Conservation (phyloP, 2,888 invertebrate species). For the Yponomeuta sedellus region DNA sequence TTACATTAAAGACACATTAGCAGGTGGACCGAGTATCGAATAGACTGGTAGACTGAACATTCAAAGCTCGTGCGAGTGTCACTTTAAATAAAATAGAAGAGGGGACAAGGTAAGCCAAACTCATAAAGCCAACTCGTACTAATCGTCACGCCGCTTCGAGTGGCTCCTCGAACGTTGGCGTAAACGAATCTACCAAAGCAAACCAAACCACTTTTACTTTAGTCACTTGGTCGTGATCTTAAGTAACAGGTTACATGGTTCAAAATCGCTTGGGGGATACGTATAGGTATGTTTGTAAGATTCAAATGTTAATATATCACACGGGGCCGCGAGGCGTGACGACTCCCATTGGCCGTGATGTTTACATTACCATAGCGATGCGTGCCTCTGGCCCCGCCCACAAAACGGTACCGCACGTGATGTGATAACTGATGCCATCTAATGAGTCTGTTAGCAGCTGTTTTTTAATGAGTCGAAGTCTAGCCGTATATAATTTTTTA, state of each 20-base stretch:
- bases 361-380: conserved; percentile 65
- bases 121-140: background rate
- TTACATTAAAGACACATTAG: background rate
- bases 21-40: background rate
- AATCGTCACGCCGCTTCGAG: background rate
- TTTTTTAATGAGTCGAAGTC: background rate
- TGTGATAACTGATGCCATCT: conserved; percentile 60
- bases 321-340: conserved; percentile 63
- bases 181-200: conserved; percentile 33
- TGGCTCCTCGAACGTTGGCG: conserved; percentile 4
- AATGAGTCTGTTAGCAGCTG: conserved; percentile 52
- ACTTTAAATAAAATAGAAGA: background rate
- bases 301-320: conserved; percentile 76
- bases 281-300: conserved; percentile 31
- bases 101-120: background rate
- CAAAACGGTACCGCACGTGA: conserved; percentile 45
- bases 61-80: background rate
- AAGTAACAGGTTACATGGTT: background rate
- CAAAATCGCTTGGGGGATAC: background rate
- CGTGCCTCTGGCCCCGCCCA: conserved; percentile 51
- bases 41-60: background rate
- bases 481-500: background rate
- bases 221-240: background rate
- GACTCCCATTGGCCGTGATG: conserved; percentile 65
- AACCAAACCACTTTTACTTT: background rate